Conservation (phyloP, 2,797 vertebrate genomes). For the Dryobates pubescens region DNA sequence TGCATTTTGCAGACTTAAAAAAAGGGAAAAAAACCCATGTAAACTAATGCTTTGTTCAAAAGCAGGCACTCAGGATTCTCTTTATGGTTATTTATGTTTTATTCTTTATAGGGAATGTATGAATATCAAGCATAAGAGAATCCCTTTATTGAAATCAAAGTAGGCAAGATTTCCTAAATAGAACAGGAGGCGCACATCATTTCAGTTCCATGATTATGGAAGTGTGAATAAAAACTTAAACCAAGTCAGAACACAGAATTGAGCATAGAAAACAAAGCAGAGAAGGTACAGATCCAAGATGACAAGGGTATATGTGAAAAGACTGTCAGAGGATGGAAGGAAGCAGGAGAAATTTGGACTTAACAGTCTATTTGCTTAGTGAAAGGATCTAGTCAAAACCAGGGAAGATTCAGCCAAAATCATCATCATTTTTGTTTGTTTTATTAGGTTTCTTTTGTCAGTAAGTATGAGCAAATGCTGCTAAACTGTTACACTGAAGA, state of each 20-base stretch:
- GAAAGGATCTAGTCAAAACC: slow-evolving; percentile 47
- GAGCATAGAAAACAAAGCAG: not conserved
- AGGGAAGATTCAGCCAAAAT: slow-evolving; percentile 46
- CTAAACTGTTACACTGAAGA: not conserved
- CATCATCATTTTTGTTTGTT: slow-evolving; percentile 8
- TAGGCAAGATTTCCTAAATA: not conserved
- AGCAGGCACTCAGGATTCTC: not conserved
- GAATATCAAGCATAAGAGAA: not conserved
- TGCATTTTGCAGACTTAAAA: slow-evolving; percentile 32
- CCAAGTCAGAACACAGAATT: not conserved
- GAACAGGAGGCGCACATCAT: not conserved
- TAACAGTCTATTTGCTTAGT: slow-evolving; percentile 27
- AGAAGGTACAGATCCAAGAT: not conserved
- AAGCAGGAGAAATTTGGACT: slow-evolving; percentile 23
- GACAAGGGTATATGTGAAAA: not conserved
- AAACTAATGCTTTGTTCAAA: slow-evolving; percentile 12
- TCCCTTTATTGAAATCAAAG: not conserved
- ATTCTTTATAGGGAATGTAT: not conserved
- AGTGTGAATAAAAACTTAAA: not conserved
- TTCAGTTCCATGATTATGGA: not conserved
- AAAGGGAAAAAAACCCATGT: not conserved
- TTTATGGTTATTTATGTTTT: not conserved
- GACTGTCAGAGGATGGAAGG: not conserved
- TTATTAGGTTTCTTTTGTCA: slow-evolving; percentile 40
- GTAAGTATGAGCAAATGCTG: slow-evolving; percentile 33